Evolutionary conservation across 2,113 vertebrate species (phyloP), one percentile per base, ranked within the genome.

Genomic region (Pungitius pungitius): DNA sequence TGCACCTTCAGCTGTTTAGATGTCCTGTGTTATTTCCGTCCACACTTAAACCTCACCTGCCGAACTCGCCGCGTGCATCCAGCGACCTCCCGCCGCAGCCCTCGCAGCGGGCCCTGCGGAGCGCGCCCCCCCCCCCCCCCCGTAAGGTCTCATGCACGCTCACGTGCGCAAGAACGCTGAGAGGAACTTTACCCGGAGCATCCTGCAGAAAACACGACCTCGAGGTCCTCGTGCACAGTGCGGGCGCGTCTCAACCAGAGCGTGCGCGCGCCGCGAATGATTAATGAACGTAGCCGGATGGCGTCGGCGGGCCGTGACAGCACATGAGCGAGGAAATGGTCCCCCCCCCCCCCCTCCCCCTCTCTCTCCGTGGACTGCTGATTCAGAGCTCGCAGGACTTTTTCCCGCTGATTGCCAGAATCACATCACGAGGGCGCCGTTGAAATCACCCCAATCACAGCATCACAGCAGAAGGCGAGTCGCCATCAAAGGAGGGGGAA

Each of bases 291-390:
- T 87, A 54, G 66, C 75, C 64, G 77, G 62, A 78, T 72, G 85
- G 85, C 70, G 73, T 88, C 84, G 87, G 88, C 70, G 43, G 86
- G 82, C 87, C 85, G 70, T 88, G 90, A 91, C 86, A 88, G 86
- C 86, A 74, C 69, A 33, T 82, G 80, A 81, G 81, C 73, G 77
- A 79, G 85, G 81, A 89, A 92, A 85, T 86, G 59, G 74, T 90
- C 89, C 80, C 68, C 69, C 40, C 69, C 52, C 37, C 13, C 39
- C 89, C 80, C 68, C 69, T 45, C 69, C 52, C 37, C 13, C 39
- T 40, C 39, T 40, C 39, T 40, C 68, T 71, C 71, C 14, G 69
- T 33, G 71, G 74, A 64, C 78, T 87, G 90, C 88, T 91, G 88
- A 92, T 87, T 90, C 88, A 81, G 82, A 85, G 73, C 77, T 77